Evolutionary conservation across 2,113 vertebrate species (phyloP), one percentile per base, ranked within the genome.

Genomic region (Tringa solitaria): DNA sequence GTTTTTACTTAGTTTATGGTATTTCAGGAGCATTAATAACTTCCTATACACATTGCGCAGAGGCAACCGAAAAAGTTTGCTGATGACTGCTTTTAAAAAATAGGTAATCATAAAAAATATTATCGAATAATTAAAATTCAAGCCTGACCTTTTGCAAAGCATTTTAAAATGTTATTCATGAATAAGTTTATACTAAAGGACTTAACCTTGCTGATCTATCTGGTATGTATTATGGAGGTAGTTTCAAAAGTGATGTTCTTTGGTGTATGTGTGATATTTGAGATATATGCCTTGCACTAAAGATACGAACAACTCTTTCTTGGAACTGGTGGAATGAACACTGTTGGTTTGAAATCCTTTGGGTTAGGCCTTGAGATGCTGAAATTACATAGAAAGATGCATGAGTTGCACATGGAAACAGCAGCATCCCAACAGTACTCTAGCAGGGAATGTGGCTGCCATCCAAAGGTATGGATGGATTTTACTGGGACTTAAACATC

Each of bases 391-490:
- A 16, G 5, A 21, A 75, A 65, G 64, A 26, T 65, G 14, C 9
- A 67, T 20, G 15, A 50, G 12, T 24, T 67, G n/a, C 20, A 46
- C 10, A 4, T 22, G 28, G 37, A 61, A 84, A 72, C 54, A 57
- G 2, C 12, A 89, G 15, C 24, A 59, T 7, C 8, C 26, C 24
- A 39, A 9, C 4, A 39, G 8, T 33, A 64, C 1, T 0, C 10
- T 48, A 23, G 6, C 22, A 74, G 50, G 14, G 50, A 27, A 22
- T 24, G 19, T 41, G 46, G 3, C 37, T 74, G 9, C 16, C 28
- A 61, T 33, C 5, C 3, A 2, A 67, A 83, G 8, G 3, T 63
- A 41, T 13, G 21, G 14, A 43, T 73, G 45, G 32, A 37, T 41
- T 90, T 86, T 78, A 4, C 21, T 82, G 53, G 24, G 17, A 63